These are phyloP conservation scores for Platichthys stellatus DNA, from an alignment of 2,113 vertebrate genomes.

Conservation along the genomic window DNA sequence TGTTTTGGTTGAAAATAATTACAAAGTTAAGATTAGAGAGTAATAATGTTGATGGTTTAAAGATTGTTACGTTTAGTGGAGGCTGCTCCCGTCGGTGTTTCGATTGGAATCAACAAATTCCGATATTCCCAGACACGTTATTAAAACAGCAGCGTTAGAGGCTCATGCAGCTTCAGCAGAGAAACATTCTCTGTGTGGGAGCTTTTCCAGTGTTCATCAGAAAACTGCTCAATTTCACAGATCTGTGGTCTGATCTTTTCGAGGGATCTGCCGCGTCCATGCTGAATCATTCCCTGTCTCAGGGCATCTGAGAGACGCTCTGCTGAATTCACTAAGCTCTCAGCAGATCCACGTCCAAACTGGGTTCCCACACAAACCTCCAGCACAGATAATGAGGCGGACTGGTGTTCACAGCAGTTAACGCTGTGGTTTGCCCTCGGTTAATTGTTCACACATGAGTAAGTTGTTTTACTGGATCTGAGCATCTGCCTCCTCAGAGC, in stretches of 20 bases:
- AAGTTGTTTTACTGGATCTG: no score
- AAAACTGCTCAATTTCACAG: not conserved
- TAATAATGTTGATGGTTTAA: no score
- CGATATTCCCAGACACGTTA: not conserved
- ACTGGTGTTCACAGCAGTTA: not conserved
- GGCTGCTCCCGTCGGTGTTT: not conserved
- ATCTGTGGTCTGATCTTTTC: not conserved
- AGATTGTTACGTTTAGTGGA: no score
- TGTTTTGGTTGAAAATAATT: no score
- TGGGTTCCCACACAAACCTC: not conserved
- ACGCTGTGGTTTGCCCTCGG: not conserved
- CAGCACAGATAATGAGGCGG: not conserved
- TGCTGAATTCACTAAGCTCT: not conserved
- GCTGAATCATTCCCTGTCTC: not conserved
- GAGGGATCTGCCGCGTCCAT: not conserved
- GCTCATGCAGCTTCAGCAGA: no score
- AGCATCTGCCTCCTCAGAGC: no score
- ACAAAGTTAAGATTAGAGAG: no score
- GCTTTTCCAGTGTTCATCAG: not conserved
- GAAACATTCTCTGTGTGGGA: not conserved
- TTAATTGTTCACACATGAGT: not conserved
- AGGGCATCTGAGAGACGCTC: not conserved
- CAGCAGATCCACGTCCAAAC: not conserved
- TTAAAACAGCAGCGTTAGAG: no score
- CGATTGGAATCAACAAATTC: not conserved